Evolutionary conservation across 2,113 vertebrate genomes (phyloP).

Genomic region (Felis chaus): DNA sequence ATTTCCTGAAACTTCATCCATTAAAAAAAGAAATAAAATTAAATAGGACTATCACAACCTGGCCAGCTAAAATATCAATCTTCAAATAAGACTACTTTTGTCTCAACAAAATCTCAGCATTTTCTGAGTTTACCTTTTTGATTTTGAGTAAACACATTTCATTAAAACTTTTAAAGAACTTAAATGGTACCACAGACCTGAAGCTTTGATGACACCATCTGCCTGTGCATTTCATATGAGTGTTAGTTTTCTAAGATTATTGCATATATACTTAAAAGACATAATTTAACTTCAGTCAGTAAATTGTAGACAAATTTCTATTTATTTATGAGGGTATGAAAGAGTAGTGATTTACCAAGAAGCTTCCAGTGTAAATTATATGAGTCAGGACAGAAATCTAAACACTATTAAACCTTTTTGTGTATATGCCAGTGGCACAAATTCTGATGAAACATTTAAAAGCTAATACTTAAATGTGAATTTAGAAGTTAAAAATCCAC

Average conservation of each 20-base stretch:
- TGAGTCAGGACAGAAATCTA: slow-evolving; percentile 54
- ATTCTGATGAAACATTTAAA: slow-evolving; percentile 62
- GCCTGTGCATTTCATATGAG: not conserved
- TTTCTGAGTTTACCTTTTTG: not conserved
- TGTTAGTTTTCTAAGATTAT: not conserved
- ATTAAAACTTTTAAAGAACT: not conserved
- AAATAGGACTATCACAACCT: not conserved
- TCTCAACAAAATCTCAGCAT: not conserved
- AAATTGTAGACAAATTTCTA: not conserved
- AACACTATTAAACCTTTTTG: slow-evolving; percentile 63
- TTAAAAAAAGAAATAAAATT: not conserved
- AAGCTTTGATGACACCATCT: not conserved
- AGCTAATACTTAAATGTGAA: not conserved
- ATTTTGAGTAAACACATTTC: not conserved
- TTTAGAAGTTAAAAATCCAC: slow-evolving; percentile 53
- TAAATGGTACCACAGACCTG: not conserved
- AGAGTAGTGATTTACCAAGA: slow-evolving; percentile 33
- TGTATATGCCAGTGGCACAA: not conserved
- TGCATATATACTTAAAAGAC: not conserved
- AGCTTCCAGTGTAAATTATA: not conserved
- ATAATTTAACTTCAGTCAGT: slow-evolving; percentile 13
- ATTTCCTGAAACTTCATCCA: not conserved
- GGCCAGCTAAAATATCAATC: not conserved
- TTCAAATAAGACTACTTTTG: not conserved
- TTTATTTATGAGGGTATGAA: not conserved